Evolutionary conservation across 2,888 invertebrate species (phyloP), one percentile per base, ranked within the genome.

Genomic region (Desoria tigrina): DNA sequence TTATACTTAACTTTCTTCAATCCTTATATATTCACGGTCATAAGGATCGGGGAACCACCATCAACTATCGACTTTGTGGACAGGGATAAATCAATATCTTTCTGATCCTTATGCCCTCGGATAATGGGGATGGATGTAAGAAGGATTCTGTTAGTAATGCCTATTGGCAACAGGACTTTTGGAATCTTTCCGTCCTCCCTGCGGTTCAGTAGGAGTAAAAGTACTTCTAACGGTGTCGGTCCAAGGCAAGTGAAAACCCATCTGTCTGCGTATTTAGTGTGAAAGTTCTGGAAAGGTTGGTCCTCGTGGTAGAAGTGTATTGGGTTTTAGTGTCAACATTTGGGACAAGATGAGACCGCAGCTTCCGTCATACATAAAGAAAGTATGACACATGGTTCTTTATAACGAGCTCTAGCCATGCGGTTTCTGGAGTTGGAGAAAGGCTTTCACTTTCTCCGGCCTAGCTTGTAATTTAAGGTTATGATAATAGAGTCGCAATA

Each of bases 291-390:
- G 9, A n/a, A 45, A 45, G 9, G 4, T n/a, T 3, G 45, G 45
- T 45, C 9, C 9, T 45, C 21, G 6, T 21, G 45, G 45, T 45
- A 45, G 32, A 32, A 32, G 32, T 18, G 6, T 45, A 63, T 67
- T 67, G 66, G 63, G 60, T 67, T 54, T 67, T 60, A 63, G 54
- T 66, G 66, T 60, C 55, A 67, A 63, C 60, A 63, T 55, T 55
- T 28, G 45, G 42, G 51, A 63, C 53, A 58, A 51, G 63, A 58
- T 57, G 58, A 58, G 58, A 63, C 63, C 63, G 51, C 58, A 58
- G 26, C 57, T 54, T 61, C 39, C 53, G 14, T 42, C 59, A 4
- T 51, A 51, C 21, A 39, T 37, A 61, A 50, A 18, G 39, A 61
- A 61, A 61, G 60, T 45, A 61, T 51, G 60, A 60, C 27, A 60